phyloP scores from a whole-genome alignment of 2,113 vertebrate genomes.

The Xenopus laevis region DNA sequence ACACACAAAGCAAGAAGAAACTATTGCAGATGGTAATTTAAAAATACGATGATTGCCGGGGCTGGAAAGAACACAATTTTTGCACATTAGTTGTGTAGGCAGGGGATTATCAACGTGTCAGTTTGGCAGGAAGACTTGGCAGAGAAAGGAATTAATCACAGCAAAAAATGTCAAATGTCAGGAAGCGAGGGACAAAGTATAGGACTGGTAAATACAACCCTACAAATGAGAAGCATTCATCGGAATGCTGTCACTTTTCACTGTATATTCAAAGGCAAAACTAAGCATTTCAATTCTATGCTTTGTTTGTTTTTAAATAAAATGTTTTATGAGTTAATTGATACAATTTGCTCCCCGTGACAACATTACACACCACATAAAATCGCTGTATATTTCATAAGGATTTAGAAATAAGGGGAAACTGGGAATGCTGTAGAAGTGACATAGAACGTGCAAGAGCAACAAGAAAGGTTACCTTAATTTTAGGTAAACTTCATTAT shows the following conservation, averaged over 20 bases:
- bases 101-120: slow-evolving; percentile 46
- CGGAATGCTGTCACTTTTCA: slow-evolving; percentile 41
- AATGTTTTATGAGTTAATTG: not conserved
- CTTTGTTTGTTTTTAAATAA: slow-evolving; percentile 12
- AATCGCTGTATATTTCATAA: too few species aligned
- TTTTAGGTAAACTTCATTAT: too few species aligned
- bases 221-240: slow-evolving; percentile 40
- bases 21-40: slow-evolving; percentile 44
- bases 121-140: slow-evolving; percentile 41
- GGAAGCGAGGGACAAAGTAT: slow-evolving; percentile 45
- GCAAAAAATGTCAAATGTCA: slow-evolving; percentile 46
- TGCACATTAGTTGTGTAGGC: slow-evolving; percentile 46
- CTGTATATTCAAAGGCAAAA: slow-evolving; percentile 10
- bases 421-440: too few species aligned
- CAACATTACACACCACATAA: too few species aligned
- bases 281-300: not conserved
- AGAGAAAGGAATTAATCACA: slow-evolving; percentile 42
- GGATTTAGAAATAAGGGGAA: too few species aligned
- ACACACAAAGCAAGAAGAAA: slow-evolving; percentile 20
- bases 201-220: slow-evolving; percentile 40
- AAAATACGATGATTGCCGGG: slow-evolving; percentile 43
- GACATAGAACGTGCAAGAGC: too few species aligned
- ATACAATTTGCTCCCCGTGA: too few species aligned
- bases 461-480: too few species aligned
- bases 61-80: slow-evolving; percentile 46